These are phyloP conservation scores for Scaptomyza cyrtandrae DNA, from an alignment of 2,888 invertebrate species.

Conservation along the genomic window DNA sequence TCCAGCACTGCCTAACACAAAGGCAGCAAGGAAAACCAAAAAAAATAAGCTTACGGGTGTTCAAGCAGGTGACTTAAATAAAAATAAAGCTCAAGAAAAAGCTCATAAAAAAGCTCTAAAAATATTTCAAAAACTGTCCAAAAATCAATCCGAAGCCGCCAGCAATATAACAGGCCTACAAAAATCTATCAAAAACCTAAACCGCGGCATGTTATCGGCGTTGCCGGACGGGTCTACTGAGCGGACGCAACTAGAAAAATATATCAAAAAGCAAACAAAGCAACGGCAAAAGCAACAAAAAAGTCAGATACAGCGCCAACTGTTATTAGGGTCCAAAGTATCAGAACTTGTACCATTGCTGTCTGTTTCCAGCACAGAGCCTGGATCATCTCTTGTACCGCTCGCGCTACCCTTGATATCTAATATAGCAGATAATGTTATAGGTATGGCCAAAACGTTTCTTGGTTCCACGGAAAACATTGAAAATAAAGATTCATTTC, in stretches of 20 bases:
- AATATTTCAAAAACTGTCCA: slow-evolving; percentile 74
- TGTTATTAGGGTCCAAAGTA: slow-evolving; percentile 9
- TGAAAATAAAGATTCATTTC: slow-evolving; percentile 4
- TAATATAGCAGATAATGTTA: neutral
- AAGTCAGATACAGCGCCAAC: slow-evolving; percentile 36
- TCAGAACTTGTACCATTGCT: neutral
- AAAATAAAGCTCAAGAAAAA: slow-evolving; percentile 66
- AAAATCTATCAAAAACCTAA: slow-evolving; percentile 50
- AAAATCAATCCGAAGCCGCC: slow-evolving; percentile 27
- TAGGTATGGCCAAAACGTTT: neutral
- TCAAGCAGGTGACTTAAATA: neutral
- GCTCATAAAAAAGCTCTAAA: slow-evolving; percentile 76
- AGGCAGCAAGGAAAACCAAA: slow-evolving; percentile 67
- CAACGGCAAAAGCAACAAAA: slow-evolving; percentile 70
- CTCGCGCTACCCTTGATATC: neutral
- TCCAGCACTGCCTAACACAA: slow-evolving; percentile 18
- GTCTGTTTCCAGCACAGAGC: neutral
- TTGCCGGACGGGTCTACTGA: slow-evolving; percentile 55
- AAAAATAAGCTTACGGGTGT: slow-evolving; percentile 48
- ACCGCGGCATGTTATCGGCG: slow-evolving; percentile 25
- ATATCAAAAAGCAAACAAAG: slow-evolving; percentile 75
- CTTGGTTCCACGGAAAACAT: neutral
- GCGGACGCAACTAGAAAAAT: slow-evolving; percentile 67
- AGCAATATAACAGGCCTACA: slow-evolving; percentile 29
- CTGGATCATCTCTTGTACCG: neutral